Percentiles rank a stretch among this genome's conserved stretches.
phyloP scores from a whole-genome alignment of 2,113 vertebrate species.

The Eolophus roseicapilla region DNA sequence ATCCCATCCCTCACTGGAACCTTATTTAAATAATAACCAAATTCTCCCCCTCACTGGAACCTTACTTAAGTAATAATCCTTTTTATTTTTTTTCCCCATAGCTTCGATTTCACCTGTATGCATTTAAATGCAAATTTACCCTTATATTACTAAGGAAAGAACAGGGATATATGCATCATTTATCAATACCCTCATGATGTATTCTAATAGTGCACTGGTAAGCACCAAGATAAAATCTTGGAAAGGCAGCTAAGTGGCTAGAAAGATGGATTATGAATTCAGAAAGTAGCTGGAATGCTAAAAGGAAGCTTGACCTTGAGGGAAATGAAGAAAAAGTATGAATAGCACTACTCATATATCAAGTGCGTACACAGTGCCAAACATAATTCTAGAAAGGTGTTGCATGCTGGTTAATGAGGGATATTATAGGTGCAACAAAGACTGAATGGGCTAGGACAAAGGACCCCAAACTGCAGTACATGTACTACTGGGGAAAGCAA shows the following conservation, averaged over 20 bases:
- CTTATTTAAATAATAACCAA: background rate
- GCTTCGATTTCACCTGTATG: background rate
- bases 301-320: constrained; percentile 21
- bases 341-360: background rate
- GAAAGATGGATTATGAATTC: constrained; percentile 44
- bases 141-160: background rate
- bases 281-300: constrained; percentile 16
- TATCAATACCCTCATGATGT: constrained; percentile 1
- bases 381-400: background rate
- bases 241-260: constrained; percentile 13
- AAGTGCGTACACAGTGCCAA: background rate
- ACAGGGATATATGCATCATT: background rate
- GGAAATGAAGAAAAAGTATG: background rate
- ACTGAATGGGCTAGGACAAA: background rate
- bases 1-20: background rate
- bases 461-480: background rate
- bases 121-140: background rate
- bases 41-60: background rate
- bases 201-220: background rate
- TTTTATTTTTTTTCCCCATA: background rate
- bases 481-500: background rate
- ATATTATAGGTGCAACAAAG: background rate
- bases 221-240: background rate
- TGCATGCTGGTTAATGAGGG: background rate
- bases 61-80: background rate